Conservation (phyloP, 2,113 vertebrate species). For the Phodopus roborovskii region DNA sequence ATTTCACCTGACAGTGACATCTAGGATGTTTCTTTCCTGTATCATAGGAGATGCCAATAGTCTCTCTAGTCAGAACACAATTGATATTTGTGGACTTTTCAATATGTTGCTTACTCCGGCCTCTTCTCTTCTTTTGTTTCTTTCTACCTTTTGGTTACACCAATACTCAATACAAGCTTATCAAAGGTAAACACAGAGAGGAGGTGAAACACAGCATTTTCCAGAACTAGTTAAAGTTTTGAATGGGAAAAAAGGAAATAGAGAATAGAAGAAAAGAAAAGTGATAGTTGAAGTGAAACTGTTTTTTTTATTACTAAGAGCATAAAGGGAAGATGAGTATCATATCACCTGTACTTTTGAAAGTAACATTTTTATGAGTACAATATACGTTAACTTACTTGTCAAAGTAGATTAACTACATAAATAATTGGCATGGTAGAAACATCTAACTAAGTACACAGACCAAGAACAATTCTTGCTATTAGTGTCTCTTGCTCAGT, state of each 20-base stretch:
- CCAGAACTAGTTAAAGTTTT: constrained; percentile 48
- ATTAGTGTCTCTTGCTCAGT: not conserved
- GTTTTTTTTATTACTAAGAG: not conserved
- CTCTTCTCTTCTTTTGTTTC: constrained; percentile 45
- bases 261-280: not conserved
- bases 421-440: not conserved
- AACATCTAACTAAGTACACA: not conserved
- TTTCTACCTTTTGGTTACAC: constrained; percentile 59
- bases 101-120: constrained; percentile 53
- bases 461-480: not conserved
- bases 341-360: not conserved
- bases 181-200: constrained; percentile 44
- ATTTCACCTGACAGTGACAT: constrained; percentile 6
- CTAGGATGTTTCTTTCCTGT: not conserved
- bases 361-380: constrained; percentile 23
- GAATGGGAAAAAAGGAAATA: not conserved
- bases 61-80: constrained; percentile 29
- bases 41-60: constrained; percentile 38
- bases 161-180: constrained; percentile 53
- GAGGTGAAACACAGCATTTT: constrained; percentile 38
- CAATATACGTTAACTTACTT: constrained; percentile 16
- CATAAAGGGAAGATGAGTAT: not conserved
- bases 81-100: constrained; percentile 62
- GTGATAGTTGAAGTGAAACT: not conserved
- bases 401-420: not conserved